These are phyloP conservation scores for Fundulus diaphanus DNA, from an alignment of 2,797 vertebrate species.

Conservation along the genomic window DNA sequence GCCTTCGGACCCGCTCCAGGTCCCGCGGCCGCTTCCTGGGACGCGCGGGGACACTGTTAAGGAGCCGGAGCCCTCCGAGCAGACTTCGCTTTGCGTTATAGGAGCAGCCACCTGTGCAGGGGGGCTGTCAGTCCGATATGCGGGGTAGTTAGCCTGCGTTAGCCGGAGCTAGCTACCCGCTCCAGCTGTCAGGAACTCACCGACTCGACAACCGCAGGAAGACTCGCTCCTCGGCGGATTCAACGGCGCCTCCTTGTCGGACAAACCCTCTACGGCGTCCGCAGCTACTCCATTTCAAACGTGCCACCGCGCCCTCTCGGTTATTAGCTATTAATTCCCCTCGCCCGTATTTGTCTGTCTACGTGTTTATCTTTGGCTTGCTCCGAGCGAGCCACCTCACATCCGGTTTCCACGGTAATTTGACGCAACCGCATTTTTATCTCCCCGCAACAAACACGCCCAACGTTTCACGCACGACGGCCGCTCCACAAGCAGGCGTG, in stretches of 20 bases:
- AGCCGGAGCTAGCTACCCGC: conserved; percentile 44
- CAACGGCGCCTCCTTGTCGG: conserved; percentile 24
- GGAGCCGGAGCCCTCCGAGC: background rate
- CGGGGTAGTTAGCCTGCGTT: conserved; percentile 40
- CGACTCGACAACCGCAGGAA: conserved; percentile 38
- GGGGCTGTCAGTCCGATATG: conserved; percentile 13
- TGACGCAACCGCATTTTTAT: conserved; percentile 32
- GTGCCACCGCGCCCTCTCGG: background rate
- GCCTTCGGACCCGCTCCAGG: background rate
- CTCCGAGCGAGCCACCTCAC: conserved; percentile 87
- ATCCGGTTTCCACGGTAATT: conserved; percentile 80
- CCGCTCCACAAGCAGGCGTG: fast-evolving
- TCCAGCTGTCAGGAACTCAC: conserved; percentile 66
- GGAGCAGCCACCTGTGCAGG: too few relatives aligned
- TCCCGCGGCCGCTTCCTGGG: background rate
- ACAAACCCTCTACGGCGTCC: background rate
- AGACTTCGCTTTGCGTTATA: too few relatives aligned
- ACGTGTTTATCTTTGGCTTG: conserved; percentile 87
- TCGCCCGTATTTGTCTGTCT: conserved; percentile 56
- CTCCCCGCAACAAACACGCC: background rate
- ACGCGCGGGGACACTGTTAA: background rate
- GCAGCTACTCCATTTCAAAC: conserved; percentile 55
- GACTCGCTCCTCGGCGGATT: conserved; percentile 19
- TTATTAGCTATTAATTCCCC: conserved; percentile 18
- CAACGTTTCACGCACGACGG: background rate